Base-by-base conservation (phyloP, 2,888 invertebrate genomes). In the Acanthosoma haemorrhoidale region DNA sequence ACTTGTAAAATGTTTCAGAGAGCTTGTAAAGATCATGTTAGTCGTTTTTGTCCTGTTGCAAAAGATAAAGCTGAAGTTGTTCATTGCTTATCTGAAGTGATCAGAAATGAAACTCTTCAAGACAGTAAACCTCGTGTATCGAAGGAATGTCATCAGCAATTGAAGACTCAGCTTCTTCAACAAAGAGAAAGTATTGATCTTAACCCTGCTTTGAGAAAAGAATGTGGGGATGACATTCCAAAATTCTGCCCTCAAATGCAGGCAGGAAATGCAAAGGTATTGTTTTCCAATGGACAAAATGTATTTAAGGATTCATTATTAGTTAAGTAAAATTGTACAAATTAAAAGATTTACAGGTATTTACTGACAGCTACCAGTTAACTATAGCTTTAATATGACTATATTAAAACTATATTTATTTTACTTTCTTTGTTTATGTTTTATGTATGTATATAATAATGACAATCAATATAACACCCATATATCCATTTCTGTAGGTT, bases 81-180 rank as follows among this genome's bases (percentile, higher is more conserved):
- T 13, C 84, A 85, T 67, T 96, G 96, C 79, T 82, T 96, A 73
- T 96, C 96, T 81, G 91, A 93, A 80, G 89, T 91, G 73, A 89
- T 96, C 64, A 87, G 94, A 74, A 92, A 96, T 78, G 94, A 96
- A 78, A 92, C 93, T 1, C 85, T 96, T 71, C 83, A 84, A 38
- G 83, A 85, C 68, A 84, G 86, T 60, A 88, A 90, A 72, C 92
- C 91, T 75, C 87, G 89, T 74, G 88, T 98, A 77, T 87, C 90
- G 3, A 92, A 90, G 79, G 91, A 91, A 21, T 99, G 97, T 78
- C 86, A 94, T 34, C 92, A 93, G 77, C 96, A 98, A 79, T 82
- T 98, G 16, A 87, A 90, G 78, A 90, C 92, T 63, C 96, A 98
- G 78, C 83, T 97, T 29, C 90, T 96, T 77, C 94, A 96, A 78